Conservation (phyloP, 2,888 invertebrate species). For the Athalia rosae region DNA sequence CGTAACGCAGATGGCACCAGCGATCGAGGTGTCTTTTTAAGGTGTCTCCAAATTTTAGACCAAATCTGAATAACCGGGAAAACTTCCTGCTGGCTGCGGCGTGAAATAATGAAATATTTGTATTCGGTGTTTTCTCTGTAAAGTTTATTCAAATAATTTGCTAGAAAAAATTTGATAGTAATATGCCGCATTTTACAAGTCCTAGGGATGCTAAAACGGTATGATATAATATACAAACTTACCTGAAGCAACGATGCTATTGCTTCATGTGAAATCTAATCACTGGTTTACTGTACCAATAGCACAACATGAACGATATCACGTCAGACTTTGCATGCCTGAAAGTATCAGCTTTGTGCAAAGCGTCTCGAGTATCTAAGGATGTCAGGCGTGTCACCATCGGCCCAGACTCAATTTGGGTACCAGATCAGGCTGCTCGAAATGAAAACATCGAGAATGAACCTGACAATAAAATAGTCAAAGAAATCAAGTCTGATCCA, state of each 20-base stretch:
- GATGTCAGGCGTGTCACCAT: constrained; percentile 76
- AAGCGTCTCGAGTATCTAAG: constrained; percentile 76
- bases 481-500: constrained; percentile 71
- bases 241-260: background rate
- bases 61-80: no score
- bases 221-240: background rate
- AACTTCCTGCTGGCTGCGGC: background rate
- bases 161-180: background rate
- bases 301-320: constrained; percentile 61
- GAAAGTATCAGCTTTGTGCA: constrained; percentile 78
- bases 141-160: background rate
- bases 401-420: constrained; percentile 72
- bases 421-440: constrained; percentile 57
- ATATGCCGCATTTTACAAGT: constrained; percentile 24
- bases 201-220: constrained; percentile 18
- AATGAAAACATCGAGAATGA: constrained; percentile 61
- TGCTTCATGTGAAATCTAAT: background rate
- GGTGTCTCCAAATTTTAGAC: background rate
- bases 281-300: constrained; percentile 31
- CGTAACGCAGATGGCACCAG: background rate
- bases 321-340: constrained; percentile 74
- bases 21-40: background rate
- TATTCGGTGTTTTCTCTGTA: background rate
- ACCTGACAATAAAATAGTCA: constrained; percentile 56
- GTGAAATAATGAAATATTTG: background rate